Conservation (phyloP, 2,888 invertebrate genomes). For the Drosophila tripunctata region DNA sequence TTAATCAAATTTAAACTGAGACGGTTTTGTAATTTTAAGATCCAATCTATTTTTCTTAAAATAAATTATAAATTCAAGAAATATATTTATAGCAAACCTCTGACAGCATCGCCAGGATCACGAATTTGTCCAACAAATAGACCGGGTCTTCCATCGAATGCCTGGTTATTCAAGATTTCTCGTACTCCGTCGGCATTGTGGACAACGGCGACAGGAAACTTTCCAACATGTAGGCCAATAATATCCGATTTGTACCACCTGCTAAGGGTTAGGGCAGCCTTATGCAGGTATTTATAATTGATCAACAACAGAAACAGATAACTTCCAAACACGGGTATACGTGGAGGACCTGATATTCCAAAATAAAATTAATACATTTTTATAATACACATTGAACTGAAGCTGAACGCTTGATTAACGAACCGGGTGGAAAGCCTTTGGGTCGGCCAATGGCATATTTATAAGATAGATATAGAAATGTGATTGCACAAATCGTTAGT, state of each 20-base stretch:
- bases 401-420: constrained; percentile 26
- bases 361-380: background rate
- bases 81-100: constrained; percentile 67
- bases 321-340: constrained; percentile 87
- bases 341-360: constrained; percentile 86
- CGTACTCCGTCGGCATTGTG: constrained; percentile 86
- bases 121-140: constrained; percentile 85
- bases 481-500: constrained; percentile 74
- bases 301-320: constrained; percentile 86
- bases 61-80: background rate
- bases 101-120: constrained; percentile 82
- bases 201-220: constrained; percentile 85
- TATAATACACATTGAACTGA: no score
- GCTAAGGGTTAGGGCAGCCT: constrained; percentile 85
- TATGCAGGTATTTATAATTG: constrained; percentile 85
- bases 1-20: no score
- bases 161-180: constrained; percentile 86
- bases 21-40: no score
- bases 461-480: constrained; percentile 82
- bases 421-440: constrained; percentile 87
- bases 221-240: constrained; percentile 86
- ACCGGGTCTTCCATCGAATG: constrained; percentile 87
- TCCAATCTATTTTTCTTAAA: no score
- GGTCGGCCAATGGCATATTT: constrained; percentile 84
- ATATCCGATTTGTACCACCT: constrained; percentile 87